Percentiles rank a stretch among this genome's conserved stretches.
Conservation (phyloP, 1,140 invertebrate species). For the Epicauta chinensis region DNA sequence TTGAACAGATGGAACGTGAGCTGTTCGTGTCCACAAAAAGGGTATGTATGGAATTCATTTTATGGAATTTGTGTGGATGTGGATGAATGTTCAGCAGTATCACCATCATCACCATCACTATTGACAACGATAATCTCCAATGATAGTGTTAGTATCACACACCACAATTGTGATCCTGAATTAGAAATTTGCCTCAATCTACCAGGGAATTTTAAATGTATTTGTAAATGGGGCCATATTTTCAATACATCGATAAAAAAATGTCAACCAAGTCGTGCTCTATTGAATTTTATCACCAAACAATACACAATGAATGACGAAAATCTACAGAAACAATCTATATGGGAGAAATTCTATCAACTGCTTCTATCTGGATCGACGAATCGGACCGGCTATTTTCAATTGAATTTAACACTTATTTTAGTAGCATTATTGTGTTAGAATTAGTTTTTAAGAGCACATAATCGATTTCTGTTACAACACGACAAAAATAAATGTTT, state of each 20-base stretch:
- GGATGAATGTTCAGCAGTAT: slow-evolving; percentile 55
- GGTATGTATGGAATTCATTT: slow-evolving; percentile 51
- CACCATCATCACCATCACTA: too few species aligned
- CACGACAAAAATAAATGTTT: too few species aligned
- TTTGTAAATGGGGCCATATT: slow-evolving; percentile 46
- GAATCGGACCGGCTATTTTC: neutral
- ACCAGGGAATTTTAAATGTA: slow-evolving; percentile 47
- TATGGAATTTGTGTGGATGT: slow-evolving; percentile 57
- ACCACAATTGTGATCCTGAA: slow-evolving; percentile 43
- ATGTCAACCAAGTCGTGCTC: slow-evolving; percentile 25
- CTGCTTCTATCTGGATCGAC: neutral
- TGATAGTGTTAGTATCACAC: too few species aligned
- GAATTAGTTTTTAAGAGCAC: too few species aligned
- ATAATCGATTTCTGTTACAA: too few species aligned
- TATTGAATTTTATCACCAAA: slow-evolving; percentile 8
- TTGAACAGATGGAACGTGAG: slow-evolving; percentile 54
- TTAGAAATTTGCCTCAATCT: slow-evolving; percentile 52
- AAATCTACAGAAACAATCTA: neutral
- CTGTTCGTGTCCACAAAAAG: slow-evolving; percentile 47
- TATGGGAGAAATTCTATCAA: slow-evolving; percentile 3
- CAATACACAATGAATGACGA: slow-evolving; percentile 1
- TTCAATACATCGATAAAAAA: slow-evolving; percentile 34
- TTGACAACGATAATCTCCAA: slow-evolving; percentile 4
- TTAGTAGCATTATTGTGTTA: too few species aligned
- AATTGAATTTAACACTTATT: too few species aligned